Base-by-base conservation (phyloP, 2,113 vertebrate genomes). In the Nothocercus nigrocapillus region DNA sequence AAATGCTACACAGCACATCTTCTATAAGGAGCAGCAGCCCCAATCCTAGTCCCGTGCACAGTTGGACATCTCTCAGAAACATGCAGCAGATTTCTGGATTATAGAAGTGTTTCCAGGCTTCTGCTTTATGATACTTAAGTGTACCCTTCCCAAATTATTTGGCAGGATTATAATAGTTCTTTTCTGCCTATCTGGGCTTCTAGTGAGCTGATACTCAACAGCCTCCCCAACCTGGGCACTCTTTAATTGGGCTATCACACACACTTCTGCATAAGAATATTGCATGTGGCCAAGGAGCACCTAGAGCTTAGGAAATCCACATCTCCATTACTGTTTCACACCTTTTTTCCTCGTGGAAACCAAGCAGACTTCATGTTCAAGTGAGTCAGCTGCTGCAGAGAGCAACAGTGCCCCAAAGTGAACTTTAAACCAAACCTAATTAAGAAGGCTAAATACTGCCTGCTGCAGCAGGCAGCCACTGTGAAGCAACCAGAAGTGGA, bases 401-500 rank as follows among this genome's bases (percentile, higher is more conserved):
- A 90, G 30, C 62, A 58, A 58, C 1, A 85, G 51, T 11, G 17
- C 42, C 83, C 24, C 42, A 44, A 67, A 47, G 72, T 25, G 51
- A 58, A 47, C 69, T 63, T 67, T 53, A 88, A 88, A 90, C 13
- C 45, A 84, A 53, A 38, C 28, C 34, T 44, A 40, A 56, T 88
- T 36, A 53, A 84, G 68, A 7, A 53, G 32, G 58, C 47, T 56
- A 80, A 78, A 66, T 84, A 84, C 8, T 68, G 64, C 42, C 82
- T 84, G 56, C 82, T 95, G 53, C 69, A 86, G 68, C 28, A 47
- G 7, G 20, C 56, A 86, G 56, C 25, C 76, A 36, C 25, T 51
- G 74, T 13, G 64, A 75, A 92, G 79, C 49, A 76, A 77, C 21
- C 16, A 79, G 83, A 92, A 84, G 80, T 92, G 93, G 90, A 86